A percentile compares a stretch with the other conserved stretches of the same genome.
Evolutionary conservation across 2,113 vertebrate genomes (phyloP).

Genomic region (Hippolais icterina): DNA sequence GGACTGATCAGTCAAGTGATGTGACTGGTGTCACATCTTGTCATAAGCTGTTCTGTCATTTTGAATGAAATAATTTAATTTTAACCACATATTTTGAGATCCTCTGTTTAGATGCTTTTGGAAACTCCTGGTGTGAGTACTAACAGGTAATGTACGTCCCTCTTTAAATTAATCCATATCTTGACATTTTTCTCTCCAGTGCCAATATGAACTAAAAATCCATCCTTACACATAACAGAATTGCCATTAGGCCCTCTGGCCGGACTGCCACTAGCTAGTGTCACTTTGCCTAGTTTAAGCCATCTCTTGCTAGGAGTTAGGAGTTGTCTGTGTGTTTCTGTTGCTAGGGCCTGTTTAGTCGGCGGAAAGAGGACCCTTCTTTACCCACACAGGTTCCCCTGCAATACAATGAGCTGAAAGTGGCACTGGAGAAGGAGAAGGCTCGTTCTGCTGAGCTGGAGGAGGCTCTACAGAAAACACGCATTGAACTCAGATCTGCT

Average conservation of each 20-base stretch:
- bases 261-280: slow-evolving; percentile 57
- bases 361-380: slow-evolving; percentile 94
- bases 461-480: slow-evolving; percentile 96
- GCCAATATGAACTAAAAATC: slow-evolving; percentile 64
- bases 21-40: background rate
- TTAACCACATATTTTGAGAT: slow-evolving; percentile 49
- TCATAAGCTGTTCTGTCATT: slow-evolving; percentile 20
- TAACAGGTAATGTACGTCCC: slow-evolving; percentile 10
- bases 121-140: slow-evolving; percentile 28
- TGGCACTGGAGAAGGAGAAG: slow-evolving; percentile 96
- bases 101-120: slow-evolving; percentile 61
- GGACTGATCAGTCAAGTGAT: background rate
- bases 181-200: slow-evolving; percentile 51
- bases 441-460: slow-evolving; percentile 92
- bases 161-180: slow-evolving; percentile 19
- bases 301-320: slow-evolving; percentile 82
- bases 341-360: slow-evolving; percentile 95
- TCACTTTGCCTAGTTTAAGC: slow-evolving; percentile 69
- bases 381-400: slow-evolving; percentile 92
- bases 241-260: slow-evolving; percentile 72
- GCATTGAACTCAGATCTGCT: slow-evolving; percentile 90
- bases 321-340: slow-evolving; percentile 85
- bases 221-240: slow-evolving; percentile 34
- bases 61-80: slow-evolving; percentile 5
- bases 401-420: slow-evolving; percentile 98